Base-by-base conservation (phyloP, 2,888 invertebrate species). In the Homarus gammarus region DNA sequence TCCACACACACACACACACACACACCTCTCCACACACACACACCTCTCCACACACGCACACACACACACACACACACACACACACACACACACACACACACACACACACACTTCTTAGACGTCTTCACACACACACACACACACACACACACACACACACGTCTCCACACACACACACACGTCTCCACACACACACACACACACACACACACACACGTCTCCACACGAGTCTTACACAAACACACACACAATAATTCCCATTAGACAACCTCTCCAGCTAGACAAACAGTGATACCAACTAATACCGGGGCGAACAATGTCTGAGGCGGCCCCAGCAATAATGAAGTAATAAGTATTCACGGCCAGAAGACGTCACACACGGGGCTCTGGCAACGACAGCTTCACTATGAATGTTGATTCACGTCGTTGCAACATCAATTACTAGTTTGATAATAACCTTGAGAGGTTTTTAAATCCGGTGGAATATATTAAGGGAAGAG, bases 341-440 rank as follows among this genome's bases (percentile, higher is more conserved):
- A 64, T 64, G 61, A 64, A 64, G 61, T 64, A 64, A 64, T 64
- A 64, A 64, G 61, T 27, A 64, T 64, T 64, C 61, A 27, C n/a
- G 1, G 27, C 3, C 12, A 27, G 15, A 3, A 0, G 51, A 56
- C 2, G 51, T 3, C 51, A 15, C 18, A 0, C 18, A 15, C 51
- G 2, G 3, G 51, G 51, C 22, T 56, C 51, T 56, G 61, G 27
- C 61, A 27, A 64, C 61, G 27, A 64, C 61, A 27, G 61, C 61
- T 6, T 12, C 18, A 6, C 61, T 27, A 64, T 27, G 27, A 64
- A 56, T 56, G 51, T 56, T 56, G 61, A 64, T 0, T 64, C 61
- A 27, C 61, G 27, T 64, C 61, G 6, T 64, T 27, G 5, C 18
- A 27, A 64, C 27, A 2, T n/a, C 61, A 64, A 64, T 64, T 64